Conservation (phyloP, 2,888 invertebrate species). For the Zootermopsis nevadensis region DNA sequence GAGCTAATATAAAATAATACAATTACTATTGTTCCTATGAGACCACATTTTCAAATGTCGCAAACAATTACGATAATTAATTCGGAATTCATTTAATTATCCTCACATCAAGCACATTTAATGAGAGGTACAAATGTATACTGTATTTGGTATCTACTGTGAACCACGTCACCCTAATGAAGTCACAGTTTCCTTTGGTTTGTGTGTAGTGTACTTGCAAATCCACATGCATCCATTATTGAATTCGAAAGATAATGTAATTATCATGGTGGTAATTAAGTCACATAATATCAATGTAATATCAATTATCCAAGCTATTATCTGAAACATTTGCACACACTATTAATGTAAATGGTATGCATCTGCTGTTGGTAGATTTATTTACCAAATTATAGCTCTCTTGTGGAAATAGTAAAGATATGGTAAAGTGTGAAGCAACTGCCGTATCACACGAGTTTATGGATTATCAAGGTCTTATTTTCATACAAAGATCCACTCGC, state of each 20-base stretch:
- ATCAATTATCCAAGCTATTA: conserved; percentile 5
- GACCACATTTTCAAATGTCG: not conserved
- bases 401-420: not conserved
- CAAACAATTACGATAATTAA: not conserved
- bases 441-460: no score
- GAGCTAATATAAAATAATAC: not conserved
- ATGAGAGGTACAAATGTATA: not conserved
- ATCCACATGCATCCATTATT: not conserved
- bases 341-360: not conserved
- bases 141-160: not conserved
- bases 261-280: not conserved
- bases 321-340: not conserved
- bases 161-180: not conserved
- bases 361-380: not conserved
- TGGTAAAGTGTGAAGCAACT: not conserved
- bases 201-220: not conserved
- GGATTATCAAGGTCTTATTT: no score
- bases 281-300: not conserved
- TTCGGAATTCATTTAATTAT: not conserved
- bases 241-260: not conserved
- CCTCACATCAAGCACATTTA: not conserved
- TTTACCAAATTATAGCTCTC: not conserved
- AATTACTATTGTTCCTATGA: not conserved
- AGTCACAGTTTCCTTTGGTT: not conserved
- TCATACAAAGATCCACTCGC: no score